Conservation (phyloP, 2,888 invertebrate genomes). For the Latrodectus hesperus region DNA sequence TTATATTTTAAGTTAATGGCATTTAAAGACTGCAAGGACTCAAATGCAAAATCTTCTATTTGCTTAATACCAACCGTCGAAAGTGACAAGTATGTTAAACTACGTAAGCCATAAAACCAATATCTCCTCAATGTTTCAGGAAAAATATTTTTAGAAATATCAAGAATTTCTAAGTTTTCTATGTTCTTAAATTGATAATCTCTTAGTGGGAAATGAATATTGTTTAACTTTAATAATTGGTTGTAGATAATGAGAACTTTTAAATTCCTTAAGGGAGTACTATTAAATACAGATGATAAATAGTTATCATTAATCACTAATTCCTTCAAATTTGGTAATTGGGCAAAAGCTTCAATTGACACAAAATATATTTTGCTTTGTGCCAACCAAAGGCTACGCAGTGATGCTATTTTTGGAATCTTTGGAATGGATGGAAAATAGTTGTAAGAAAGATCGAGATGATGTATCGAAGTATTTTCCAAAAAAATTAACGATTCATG, state of each 20-base stretch:
- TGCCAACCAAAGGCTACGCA: slow-evolving; percentile 1
- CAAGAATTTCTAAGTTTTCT: slow-evolving; percentile 1
- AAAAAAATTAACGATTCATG: slow-evolving; percentile 5
- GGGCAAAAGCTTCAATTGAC: slow-evolving; percentile 2
- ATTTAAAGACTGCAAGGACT: slow-evolving; percentile 29
- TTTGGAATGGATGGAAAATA: background rate
- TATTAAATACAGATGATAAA: background rate
- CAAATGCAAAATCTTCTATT: slow-evolving; percentile 49
- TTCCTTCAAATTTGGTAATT: slow-evolving; percentile 15
- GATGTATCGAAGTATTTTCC: slow-evolving; percentile 18
- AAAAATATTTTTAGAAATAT: background rate
- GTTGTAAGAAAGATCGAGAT: slow-evolving; percentile 16
- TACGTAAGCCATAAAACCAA: slow-evolving; percentile 22
- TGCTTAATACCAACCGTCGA: background rate
- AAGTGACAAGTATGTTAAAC: background rate
- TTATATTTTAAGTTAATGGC: slow-evolving; percentile 11
- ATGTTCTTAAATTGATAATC: slow-evolving; percentile 18
- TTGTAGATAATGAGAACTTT: background rate
- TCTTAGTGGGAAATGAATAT: background rate
- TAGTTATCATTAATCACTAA: slow-evolving; percentile 1
- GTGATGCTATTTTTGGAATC: slow-evolving; percentile 24
- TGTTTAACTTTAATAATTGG: background rate
- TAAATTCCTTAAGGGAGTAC: background rate
- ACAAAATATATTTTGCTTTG: slow-evolving; percentile 6
- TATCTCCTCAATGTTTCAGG: background rate